Evolutionary conservation across 92 coral and sea anemone genomes (phyloP), one percentile per base, ranked within the genome.

Genomic region (Siderastrea siderea): DNA sequence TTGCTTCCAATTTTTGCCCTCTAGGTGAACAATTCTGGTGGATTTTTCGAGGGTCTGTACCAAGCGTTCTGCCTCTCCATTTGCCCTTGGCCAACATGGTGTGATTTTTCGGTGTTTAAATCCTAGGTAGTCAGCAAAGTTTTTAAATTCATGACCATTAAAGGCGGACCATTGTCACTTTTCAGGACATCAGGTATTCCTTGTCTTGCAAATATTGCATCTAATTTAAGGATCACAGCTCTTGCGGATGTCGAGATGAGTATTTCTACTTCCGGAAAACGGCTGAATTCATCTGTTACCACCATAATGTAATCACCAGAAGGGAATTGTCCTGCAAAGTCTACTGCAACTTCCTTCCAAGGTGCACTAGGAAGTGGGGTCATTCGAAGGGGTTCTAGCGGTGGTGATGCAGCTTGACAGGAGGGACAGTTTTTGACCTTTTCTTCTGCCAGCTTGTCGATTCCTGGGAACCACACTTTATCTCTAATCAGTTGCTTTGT

Each of bases 291-390:
- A 26, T 26, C 38, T 26, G 38, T 26, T 61, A 89, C 89, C 67
- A 91, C 93, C 51, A 89, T 50, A 12, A 92, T 69, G 49, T 92
- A 92, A 57, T 94, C 90, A 16, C 95, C 93, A 76, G 92, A 78
- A 3, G 94, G 92, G 70, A 93, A 82, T 71, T 95, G 93, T 65
- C 92, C 93, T 26, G 81, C 79, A 86, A 95, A 90, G 83, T 92
- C 91, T 17, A 53, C 26, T 51, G 74, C 75, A 63, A 90, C 86
- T 75, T 89, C 90, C 86, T 92, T 89, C 38, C 38, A 0, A 26
- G 38, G 38, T 26, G 85, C 89, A 16, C 71, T 72, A 6, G 94
- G 92, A 74, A 92, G 88, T 55, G 85, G 78, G 38, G 94, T 84
- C 78, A 78, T 54, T 26, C 38, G 0, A 26, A 26, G 38, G 38